Base-by-base conservation (phyloP, 2,797 vertebrate genomes). In the Melanotaenia trifasciata region DNA sequence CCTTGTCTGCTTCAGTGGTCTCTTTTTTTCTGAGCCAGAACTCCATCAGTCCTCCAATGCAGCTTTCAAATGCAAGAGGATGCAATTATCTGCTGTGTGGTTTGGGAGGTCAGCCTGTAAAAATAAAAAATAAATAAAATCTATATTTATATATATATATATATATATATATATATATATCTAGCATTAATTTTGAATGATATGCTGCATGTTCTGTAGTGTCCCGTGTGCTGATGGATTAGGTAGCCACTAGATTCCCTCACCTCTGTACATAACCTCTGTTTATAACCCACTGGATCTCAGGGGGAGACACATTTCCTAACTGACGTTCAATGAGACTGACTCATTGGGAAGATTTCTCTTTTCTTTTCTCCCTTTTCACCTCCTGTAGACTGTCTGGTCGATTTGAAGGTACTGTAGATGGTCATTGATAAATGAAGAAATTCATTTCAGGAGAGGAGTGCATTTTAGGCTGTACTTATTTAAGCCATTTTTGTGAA, bases 11-110 rank as follows among this genome's bases (percentile, higher is more conserved):
- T 81, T 63, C 76, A 66, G 20, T 66, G 64, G 72, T 72, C 67
- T 16, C 43, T 33, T 76, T 73, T 72, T 70, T 74, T 77, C 64
- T 43, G 14, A 81, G 64, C 68, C 77, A 76, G 67, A 79, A 74
- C 70, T 80, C 78, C 67, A 89, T 83, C 67, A 45, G 67, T 66
- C 47, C 50, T 83, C 81, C 85, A 88, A 87, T 83, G 72, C 64
- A 80, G 81, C 78, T 84, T 82, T 86, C 75, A 84, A 82, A 79
- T 78, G 60, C 3, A 36, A 72, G 74, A 62, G 72, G 72, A 45
- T 69, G 82, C 78, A 89, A 87, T 89, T 85, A 86, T 83, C 70
- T 84, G 80, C 80, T 76, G 79, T 85, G 78, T 84, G 84, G 40
- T 79, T 76, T 79, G 76, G 64, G 76, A 78, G 72, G 76, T 81